A percentile compares a stretch with the other conserved stretches of the same genome.
Conservation (phyloP, 2,797 vertebrate species). For the Xenops minutus region DNA sequence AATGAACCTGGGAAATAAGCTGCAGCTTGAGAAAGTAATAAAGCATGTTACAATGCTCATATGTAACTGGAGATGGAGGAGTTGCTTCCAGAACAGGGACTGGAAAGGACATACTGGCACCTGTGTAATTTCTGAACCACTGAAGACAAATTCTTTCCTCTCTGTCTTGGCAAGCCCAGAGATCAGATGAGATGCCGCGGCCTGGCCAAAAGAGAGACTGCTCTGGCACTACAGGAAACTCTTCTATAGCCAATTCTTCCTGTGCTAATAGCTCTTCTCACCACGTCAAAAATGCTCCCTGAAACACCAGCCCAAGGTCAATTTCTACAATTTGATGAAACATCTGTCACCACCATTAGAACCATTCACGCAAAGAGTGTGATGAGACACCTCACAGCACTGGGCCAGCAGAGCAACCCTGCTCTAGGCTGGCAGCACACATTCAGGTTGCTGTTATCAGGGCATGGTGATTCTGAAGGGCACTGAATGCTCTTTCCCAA, state of each 20-base stretch:
- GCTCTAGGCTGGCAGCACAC: not conserved
- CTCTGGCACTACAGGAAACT: not conserved
- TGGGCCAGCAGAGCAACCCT: not conserved
- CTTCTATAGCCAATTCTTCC: not conserved
- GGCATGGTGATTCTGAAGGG: not conserved
- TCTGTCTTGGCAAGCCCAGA: constrained; percentile 26
- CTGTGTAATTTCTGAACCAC: constrained; percentile 39
- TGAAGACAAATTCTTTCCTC: constrained; percentile 44
- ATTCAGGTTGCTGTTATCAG: not conserved
- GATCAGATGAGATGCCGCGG: not conserved
- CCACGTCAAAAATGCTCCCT: not conserved
- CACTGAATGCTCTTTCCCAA: not conserved
- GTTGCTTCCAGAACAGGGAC: constrained; percentile 34
- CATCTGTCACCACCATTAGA: not conserved
- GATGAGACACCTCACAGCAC: not conserved
- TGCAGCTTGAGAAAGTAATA: constrained; percentile 45
- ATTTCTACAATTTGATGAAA: not conserved
- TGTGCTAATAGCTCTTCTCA: constrained; percentile 1
- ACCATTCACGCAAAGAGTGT: not conserved
- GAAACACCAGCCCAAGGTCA: not conserved
- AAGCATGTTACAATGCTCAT: constrained; percentile 14
- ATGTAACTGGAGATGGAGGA: constrained; percentile 37
- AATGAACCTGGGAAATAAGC: constrained; percentile 52
- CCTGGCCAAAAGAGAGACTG: constrained; percentile 4
- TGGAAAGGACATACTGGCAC: constrained; percentile 54